A percentile compares a stretch with the other conserved stretches of the same genome.
Conservation (phyloP, 2,888 invertebrate genomes). For the Eudemis profundana region DNA sequence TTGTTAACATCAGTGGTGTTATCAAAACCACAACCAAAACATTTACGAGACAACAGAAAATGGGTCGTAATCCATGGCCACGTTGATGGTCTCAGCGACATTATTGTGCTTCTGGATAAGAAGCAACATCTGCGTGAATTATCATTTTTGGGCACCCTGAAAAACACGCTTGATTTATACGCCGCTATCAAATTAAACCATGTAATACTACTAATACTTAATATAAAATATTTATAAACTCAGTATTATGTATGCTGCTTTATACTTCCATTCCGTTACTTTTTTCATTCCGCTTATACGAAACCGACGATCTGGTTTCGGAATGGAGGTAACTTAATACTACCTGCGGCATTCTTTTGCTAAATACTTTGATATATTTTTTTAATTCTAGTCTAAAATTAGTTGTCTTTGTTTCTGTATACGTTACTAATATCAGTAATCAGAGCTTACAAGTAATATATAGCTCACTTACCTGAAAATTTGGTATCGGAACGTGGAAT, state of each 20-base stretch:
- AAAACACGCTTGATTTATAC: neutral
- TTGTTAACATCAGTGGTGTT: constrained; percentile 2
- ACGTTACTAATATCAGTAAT: neutral
- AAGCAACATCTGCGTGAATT: constrained; percentile 4
- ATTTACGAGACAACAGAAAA: constrained; percentile 4
- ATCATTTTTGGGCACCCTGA: neutral
- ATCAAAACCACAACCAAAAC: constrained; percentile 8
- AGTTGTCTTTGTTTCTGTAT: neutral
- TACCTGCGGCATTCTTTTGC: neutral
- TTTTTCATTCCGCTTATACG: constrained; percentile 1
- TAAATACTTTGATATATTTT: neutral
- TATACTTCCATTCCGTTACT: constrained; percentile 9
- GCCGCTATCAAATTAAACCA: neutral
- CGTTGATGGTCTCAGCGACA: neutral
- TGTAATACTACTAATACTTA: no score
- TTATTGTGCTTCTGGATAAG: neutral
- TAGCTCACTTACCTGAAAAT: neutral
- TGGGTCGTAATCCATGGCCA: constrained; percentile 8
- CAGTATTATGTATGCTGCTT: neutral
- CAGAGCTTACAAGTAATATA: neutral
- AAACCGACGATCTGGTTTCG: neutral
- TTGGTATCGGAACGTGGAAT: neutral
- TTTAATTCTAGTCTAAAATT: neutral
- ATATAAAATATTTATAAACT: no score
- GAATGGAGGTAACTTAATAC: neutral